These are phyloP conservation scores for Formica selysi DNA, from an alignment of 1,140 invertebrate genomes.

Conservation along the genomic window DNA sequence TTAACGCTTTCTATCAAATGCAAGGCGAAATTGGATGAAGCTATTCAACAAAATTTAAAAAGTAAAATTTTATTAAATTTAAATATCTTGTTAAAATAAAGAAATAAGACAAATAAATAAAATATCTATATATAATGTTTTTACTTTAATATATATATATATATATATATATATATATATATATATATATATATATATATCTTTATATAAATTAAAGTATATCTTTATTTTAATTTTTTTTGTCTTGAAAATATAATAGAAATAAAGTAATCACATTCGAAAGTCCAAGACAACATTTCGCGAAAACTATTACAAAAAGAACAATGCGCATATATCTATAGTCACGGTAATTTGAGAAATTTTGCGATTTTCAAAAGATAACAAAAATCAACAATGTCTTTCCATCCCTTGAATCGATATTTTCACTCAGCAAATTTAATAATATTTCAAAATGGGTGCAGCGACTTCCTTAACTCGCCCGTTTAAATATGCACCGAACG, in stretches of 20 bases:
- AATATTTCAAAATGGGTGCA: conserved; percentile 71
- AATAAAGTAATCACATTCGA: not conserved
- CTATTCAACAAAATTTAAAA: not conserved
- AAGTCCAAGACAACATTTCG: not conserved
- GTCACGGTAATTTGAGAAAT: conserved; percentile 61
- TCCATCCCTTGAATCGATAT: conserved; percentile 58
- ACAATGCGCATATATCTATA: conserved; percentile 77
- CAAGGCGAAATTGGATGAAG: not conserved
- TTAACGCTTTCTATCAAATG: not conserved
- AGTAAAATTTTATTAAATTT: not conserved
- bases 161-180: too few species aligned
- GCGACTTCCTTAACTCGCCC: conserved; percentile 67
- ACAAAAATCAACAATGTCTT: not conserved
- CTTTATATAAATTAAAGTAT: conserved; percentile 3
- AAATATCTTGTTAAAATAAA: too few species aligned
- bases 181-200: not conserved
- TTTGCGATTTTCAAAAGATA: not conserved
- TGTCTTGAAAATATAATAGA: not conserved
- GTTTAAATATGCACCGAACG: conserved; percentile 80
- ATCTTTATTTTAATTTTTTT: not conserved
- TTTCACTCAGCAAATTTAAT: conserved; percentile 78
- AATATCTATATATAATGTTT: not conserved
- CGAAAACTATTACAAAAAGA: not conserved
- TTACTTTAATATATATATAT: too few species aligned
- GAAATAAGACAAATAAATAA: not conserved